Percentiles rank a stretch among this genome's conserved stretches.
Evolutionary conservation across 2,797 vertebrate genomes (phyloP).

Genomic region (Pristis pectinata): DNA sequence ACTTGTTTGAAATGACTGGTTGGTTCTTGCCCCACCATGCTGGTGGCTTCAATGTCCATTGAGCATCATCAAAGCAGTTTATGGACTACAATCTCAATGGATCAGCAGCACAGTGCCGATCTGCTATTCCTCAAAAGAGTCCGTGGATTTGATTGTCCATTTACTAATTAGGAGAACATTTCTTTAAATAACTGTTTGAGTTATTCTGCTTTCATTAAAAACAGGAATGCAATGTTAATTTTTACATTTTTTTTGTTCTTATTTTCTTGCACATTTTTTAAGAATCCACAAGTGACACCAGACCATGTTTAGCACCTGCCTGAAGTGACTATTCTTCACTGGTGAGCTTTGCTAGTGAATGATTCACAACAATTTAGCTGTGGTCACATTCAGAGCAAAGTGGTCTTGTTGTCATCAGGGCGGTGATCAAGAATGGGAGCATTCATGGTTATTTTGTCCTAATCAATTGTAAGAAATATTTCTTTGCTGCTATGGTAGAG

Average conservation of each 20-base stretch:
- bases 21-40: not conserved
- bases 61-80: not conserved
- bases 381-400: too few relatives aligned
- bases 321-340: not conserved
- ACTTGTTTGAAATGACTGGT: not conserved
- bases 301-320: not conserved
- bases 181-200: not conserved
- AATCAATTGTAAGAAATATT: too few relatives aligned
- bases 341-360: not conserved
- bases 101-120: not conserved
- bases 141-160: not conserved
- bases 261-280: too few relatives aligned
- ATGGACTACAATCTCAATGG: not conserved
- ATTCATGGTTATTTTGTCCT: too few relatives aligned
- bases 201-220: too few relatives aligned
- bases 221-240: too few relatives aligned
- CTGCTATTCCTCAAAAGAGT: not conserved
- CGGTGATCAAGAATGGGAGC: too few relatives aligned
- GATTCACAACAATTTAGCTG: too few relatives aligned
- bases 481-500: not conserved
- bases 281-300: too few relatives aligned
- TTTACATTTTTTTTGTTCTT: too few relatives aligned
- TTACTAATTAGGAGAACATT: not conserved
- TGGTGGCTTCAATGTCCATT: not conserved
- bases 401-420: too few relatives aligned